Conservation (phyloP, 2,113 vertebrate species). For the Podarcis cretensis region DNA sequence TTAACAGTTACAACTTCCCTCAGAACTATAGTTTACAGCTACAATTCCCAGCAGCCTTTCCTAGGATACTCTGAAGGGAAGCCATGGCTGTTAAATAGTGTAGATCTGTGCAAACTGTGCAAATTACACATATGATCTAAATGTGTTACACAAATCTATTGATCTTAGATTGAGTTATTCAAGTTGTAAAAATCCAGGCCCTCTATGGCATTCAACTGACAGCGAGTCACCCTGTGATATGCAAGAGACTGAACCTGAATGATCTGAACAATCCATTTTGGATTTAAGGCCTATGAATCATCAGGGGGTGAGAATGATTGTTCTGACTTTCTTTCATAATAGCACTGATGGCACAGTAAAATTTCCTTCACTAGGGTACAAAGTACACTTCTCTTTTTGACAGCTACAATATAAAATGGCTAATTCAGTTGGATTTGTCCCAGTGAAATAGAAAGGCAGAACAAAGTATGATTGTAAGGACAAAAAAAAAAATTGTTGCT, state of each 20-base stretch:
- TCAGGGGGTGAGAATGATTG: constrained; percentile 8
- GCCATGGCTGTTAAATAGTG: not conserved
- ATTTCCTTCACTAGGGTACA: not conserved
- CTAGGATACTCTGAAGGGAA: not conserved
- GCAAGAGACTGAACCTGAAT: not conserved
- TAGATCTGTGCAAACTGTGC: not conserved
- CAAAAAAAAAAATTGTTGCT: constrained; percentile 52
- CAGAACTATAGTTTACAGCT: too few species aligned
- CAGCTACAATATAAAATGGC: constrained; percentile 37
- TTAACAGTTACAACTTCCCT: too few species aligned
- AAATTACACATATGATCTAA: not conserved
- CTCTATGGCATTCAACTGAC: not conserved
- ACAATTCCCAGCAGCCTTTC: not conserved
- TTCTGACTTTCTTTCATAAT: constrained; percentile 1
- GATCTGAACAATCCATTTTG: not conserved
- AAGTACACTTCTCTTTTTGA: not conserved
- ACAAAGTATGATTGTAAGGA: constrained; percentile 38
- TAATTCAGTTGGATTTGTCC: constrained; percentile 53
- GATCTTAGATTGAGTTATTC: not conserved
- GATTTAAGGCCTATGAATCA: constrained; percentile 4
- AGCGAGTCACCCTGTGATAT: not conserved
- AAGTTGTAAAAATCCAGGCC: not conserved
- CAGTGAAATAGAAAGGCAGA: constrained; percentile 41
- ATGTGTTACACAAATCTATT: not conserved
- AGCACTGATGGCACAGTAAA: constrained; percentile 16